phyloP scores from a whole-genome alignment of 2,888 invertebrate species.

The Stenodema calcarata region DNA sequence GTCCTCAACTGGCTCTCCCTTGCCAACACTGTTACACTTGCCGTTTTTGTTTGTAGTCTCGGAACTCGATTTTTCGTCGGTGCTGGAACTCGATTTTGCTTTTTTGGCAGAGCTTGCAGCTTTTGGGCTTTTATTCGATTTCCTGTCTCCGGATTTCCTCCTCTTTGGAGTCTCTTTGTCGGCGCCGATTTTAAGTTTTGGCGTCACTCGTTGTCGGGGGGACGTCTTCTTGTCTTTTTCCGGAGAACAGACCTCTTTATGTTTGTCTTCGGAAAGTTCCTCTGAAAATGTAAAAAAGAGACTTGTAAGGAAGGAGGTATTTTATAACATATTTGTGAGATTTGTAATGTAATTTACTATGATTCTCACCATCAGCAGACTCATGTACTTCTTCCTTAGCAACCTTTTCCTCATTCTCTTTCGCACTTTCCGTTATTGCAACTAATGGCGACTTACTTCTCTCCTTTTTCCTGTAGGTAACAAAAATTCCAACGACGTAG shows the following conservation, averaged over 20 bases:
- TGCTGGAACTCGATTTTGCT: slow-evolving; percentile 35
- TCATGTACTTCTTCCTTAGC: not conserved
- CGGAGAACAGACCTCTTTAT: not conserved
- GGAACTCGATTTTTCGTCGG: slow-evolving; percentile 56
- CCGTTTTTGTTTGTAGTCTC: not conserved
- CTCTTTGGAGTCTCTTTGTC: slow-evolving; percentile 19
- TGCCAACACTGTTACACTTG: not conserved
- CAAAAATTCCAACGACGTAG: too few species aligned
- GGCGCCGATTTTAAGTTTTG: not conserved
- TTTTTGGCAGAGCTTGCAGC: slow-evolving; percentile 26
- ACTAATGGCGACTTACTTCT: not conserved
- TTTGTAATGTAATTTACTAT: too few species aligned
- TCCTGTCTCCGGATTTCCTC: slow-evolving; percentile 54
- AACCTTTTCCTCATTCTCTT: not conserved
- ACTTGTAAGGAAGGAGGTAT: not conserved
- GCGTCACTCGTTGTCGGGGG: not conserved
- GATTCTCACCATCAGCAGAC: not conserved
- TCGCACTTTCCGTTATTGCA: not conserved
- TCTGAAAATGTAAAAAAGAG: not conserved
- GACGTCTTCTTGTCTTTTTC: slow-evolving; percentile 46
- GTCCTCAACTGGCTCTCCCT: not conserved
- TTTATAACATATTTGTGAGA: too few species aligned
- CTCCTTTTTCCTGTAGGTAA: not conserved
- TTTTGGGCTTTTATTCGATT: slow-evolving; percentile 52
- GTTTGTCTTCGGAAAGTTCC: not conserved